These are phyloP conservation scores for Sphenopsis melanotis DNA, from an alignment of 2,797 vertebrate genomes.

Conservation along the genomic window DNA sequence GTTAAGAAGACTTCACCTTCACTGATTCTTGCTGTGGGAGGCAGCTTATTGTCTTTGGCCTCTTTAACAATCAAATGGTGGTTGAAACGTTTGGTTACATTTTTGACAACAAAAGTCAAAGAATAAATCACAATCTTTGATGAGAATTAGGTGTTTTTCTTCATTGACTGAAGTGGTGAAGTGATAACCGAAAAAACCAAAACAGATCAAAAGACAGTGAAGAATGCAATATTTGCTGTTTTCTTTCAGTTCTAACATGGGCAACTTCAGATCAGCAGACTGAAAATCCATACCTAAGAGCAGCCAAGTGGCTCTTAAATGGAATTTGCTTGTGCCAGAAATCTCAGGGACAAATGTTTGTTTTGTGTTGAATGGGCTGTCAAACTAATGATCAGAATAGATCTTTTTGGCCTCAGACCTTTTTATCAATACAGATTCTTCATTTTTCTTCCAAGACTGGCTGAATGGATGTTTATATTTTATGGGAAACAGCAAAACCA, in stretches of 20 bases:
- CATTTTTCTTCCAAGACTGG: neutral
- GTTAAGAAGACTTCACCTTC: neutral
- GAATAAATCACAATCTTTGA: neutral
- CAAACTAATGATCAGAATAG: neutral
- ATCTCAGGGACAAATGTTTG: neutral
- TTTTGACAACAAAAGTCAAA: neutral
- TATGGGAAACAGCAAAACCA: neutral
- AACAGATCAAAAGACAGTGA: neutral
- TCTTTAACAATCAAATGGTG: neutral
- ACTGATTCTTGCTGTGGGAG: neutral
- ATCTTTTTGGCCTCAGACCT: neutral
- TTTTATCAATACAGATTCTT: conserved; percentile 1
- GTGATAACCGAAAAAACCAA: too few relatives aligned
- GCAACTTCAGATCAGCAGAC: neutral
- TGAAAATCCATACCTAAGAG: neutral
- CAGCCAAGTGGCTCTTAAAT: neutral
- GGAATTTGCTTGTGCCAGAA: neutral
- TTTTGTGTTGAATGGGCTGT: neutral
- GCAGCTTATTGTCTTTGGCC: neutral
- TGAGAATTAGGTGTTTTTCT: neutral
- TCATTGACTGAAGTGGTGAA: neutral
- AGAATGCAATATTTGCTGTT: neutral
- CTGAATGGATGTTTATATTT: neutral
- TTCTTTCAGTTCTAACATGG: neutral
- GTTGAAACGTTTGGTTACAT: neutral